These are phyloP conservation scores for Ammodytes dubius DNA, from an alignment of 2,113 vertebrate species.

Conservation along the genomic window DNA sequence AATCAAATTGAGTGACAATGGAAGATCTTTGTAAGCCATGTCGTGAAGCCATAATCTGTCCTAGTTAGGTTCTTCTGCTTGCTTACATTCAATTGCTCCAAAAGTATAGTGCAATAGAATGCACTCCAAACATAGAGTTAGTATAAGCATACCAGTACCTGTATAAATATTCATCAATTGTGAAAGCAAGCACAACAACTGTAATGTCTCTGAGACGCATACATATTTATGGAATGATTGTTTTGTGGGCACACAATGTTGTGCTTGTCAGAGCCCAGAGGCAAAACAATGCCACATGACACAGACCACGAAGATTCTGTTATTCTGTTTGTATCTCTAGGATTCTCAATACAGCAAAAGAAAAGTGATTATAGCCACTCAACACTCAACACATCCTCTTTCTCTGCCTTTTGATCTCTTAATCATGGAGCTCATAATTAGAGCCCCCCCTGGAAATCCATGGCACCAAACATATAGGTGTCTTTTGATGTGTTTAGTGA, in stretches of 20 bases:
- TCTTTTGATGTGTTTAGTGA: background rate
- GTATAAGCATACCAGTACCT: conserved; percentile 40
- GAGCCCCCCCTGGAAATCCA: conserved; percentile 61
- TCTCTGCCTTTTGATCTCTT: conserved; percentile 65
- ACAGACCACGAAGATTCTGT: conserved; percentile 67
- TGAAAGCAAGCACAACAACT: conserved; percentile 66
- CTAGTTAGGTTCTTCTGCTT: background rate
- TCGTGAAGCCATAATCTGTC: conserved; percentile 13
- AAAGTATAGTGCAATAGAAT: conserved; percentile 8
- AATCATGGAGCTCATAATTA: conserved; percentile 70
- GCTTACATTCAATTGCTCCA: conserved; percentile 12
- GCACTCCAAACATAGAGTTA: conserved; percentile 17
- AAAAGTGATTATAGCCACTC: conserved; percentile 47
- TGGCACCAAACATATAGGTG: conserved; percentile 28
- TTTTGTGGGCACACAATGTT: conserved; percentile 66
- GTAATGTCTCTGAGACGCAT: conserved; percentile 72
- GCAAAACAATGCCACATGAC: conserved; percentile 77
- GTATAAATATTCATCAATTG: conserved; percentile 71
- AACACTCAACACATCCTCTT: conserved; percentile 48
- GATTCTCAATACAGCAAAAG: conserved; percentile 59
- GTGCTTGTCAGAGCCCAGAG: conserved; percentile 71
- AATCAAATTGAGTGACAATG: conserved; percentile 24
- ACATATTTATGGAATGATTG: conserved; percentile 74
- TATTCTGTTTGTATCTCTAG: conserved; percentile 66
- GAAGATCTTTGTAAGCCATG: conserved; percentile 5